phyloP scores from a whole-genome alignment of 2,113 vertebrate genomes.

The Catharus fuscescens region DNA sequence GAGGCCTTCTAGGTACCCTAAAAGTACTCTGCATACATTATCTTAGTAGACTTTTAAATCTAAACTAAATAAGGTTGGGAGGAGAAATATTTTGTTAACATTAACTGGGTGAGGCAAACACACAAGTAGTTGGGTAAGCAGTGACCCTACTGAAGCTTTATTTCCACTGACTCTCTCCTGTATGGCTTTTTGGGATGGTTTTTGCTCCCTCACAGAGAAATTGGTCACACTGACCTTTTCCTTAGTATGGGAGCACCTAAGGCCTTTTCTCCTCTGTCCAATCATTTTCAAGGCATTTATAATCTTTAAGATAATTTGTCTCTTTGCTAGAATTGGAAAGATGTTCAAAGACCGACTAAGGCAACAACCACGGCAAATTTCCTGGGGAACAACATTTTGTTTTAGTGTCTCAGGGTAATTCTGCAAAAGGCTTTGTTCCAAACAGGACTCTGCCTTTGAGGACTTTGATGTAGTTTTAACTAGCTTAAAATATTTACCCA shows the following conservation, averaged over 20 bases:
- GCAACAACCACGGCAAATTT: neutral
- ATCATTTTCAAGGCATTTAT: neutral
- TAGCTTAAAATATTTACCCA: neutral
- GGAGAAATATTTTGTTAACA: neutral
- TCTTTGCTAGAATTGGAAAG: neutral
- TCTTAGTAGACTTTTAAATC: neutral
- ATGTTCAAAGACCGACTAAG: neutral
- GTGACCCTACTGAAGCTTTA: neutral
- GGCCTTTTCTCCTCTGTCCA: neutral
- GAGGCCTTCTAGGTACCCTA: neutral
- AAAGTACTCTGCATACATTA: neutral
- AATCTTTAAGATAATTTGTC: neutral
- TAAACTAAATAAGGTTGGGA: neutral
- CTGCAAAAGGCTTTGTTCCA: neutral
- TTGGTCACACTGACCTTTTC: neutral
- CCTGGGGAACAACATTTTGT: neutral
- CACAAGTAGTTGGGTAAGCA: fast-evolving
- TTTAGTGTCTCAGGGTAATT: neutral
- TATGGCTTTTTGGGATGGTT: fast-evolving
- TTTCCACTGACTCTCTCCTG: neutral
- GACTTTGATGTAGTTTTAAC: neutral
- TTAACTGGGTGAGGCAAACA: neutral
- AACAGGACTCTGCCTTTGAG: neutral
- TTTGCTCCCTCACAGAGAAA: neutral
- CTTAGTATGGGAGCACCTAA: neutral